Percentiles rank a stretch among this genome's conserved stretches.
phyloP scores from a whole-genome alignment of 2,797 vertebrate species.

The Acipenser transmontanus region DNA sequence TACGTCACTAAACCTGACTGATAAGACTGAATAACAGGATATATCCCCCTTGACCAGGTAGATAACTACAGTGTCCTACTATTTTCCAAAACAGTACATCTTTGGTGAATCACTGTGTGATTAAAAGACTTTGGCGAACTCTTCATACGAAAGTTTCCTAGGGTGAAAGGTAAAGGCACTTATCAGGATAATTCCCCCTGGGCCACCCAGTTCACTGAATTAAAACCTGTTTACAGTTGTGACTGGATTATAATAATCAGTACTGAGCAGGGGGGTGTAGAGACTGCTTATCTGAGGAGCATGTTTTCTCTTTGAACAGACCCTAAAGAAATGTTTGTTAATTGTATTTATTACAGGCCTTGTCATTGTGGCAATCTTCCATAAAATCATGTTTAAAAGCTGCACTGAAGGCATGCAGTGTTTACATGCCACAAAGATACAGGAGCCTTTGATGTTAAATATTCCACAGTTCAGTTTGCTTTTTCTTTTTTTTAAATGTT shows the following conservation, averaged over 20 bases:
- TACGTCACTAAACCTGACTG: too few species aligned
- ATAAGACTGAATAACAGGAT: too few species aligned
- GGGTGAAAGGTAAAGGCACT: slow-evolving; percentile 82
- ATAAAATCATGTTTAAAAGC: slow-evolving; percentile 65
- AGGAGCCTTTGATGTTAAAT: slow-evolving; percentile 63
- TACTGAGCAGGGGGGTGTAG: slow-evolving; percentile 66
- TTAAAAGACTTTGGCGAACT: slow-evolving; percentile 53
- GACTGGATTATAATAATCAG: slow-evolving; percentile 80
- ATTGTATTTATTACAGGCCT: slow-evolving; percentile 76
- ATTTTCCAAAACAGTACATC: too few species aligned
- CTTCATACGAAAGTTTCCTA: slow-evolving; percentile 61
- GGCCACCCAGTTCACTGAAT: slow-evolving; percentile 67
- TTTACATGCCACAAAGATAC: slow-evolving; percentile 65
- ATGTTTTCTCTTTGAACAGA: slow-evolving; percentile 71
- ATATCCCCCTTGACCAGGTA: too few species aligned
- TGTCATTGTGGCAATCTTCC: slow-evolving; percentile 75
- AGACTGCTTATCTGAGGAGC: slow-evolving; percentile 68
- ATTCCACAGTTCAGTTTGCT: slow-evolving; percentile 32
- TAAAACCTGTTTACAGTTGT: slow-evolving; percentile 69
- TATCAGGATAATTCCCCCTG: slow-evolving; percentile 66
- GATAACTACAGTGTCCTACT: too few species aligned
- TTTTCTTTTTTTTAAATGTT: slow-evolving; percentile 51
- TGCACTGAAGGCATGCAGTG: slow-evolving; percentile 60
- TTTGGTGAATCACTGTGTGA: slow-evolving; percentile 39
- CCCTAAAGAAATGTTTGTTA: slow-evolving; percentile 78